These are phyloP conservation scores for Tholera decimalis DNA, from an alignment of 2,888 invertebrate species.

Conservation along the genomic window DNA sequence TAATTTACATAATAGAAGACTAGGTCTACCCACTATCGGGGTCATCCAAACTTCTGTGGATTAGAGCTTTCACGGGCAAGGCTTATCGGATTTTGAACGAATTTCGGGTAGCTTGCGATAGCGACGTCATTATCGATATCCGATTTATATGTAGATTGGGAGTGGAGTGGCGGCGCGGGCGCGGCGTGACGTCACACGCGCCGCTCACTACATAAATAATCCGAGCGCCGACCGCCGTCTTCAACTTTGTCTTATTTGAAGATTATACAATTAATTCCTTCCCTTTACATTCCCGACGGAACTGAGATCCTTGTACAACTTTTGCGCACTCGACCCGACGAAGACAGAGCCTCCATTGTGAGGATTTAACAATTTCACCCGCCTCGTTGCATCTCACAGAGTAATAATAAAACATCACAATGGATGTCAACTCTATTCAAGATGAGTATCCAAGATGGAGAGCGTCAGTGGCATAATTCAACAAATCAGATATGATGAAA, in stretches of 20 bases:
- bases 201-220: constrained; percentile 76
- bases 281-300: constrained; percentile 81
- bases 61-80: constrained; percentile 88
- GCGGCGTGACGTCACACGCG: constrained; percentile 77
- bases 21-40: constrained; percentile 89
- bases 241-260: constrained; percentile 81
- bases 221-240: constrained; percentile 75
- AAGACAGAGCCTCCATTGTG: constrained; percentile 88
- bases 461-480: constrained; percentile 86
- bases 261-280: constrained; percentile 84
- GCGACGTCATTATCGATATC: constrained; percentile 90
- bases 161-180: constrained; percentile 80
- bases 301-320: constrained; percentile 85
- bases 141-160: constrained; percentile 91
- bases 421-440: constrained; percentile 90
- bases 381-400: constrained; percentile 88
- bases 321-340: constrained; percentile 87
- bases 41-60: constrained; percentile 90
- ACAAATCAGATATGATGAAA: constrained; percentile 84
- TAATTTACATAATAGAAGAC: constrained; percentile 91
- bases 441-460: constrained; percentile 87
- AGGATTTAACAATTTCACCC: constrained; percentile 89
- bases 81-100: constrained; percentile 90
- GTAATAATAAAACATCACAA: constrained; percentile 90
- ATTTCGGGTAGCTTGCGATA: constrained; percentile 89